These are phyloP conservation scores for Papilio dardanus DNA, from an alignment of 1,140 invertebrate species.

Conservation along the genomic window DNA sequence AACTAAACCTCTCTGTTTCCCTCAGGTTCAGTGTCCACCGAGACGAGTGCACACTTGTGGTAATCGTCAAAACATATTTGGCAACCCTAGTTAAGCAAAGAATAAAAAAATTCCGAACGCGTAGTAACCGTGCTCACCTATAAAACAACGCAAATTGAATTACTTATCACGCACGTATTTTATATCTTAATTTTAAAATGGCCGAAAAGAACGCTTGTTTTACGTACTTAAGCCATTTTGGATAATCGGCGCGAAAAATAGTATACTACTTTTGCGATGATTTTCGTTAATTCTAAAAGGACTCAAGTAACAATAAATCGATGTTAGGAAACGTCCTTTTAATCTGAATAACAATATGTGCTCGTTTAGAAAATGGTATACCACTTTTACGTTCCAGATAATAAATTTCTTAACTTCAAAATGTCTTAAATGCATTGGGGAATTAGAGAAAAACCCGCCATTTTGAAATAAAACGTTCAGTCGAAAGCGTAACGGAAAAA, in stretches of 20 bases:
- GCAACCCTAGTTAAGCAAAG: conserved; percentile 17
- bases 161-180: conserved; percentile 20
- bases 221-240: conserved; percentile 49
- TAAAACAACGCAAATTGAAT: conserved; percentile 44
- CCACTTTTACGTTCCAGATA: conserved; percentile 52
- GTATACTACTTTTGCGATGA: conserved; percentile 66
- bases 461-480: conserved; percentile 42
- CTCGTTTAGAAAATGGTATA: conserved; percentile 69
- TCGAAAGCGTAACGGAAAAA: conserved; percentile 51
- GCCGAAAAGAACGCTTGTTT: background rate
- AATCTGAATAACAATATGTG: conserved; percentile 36
- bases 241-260: conserved; percentile 48
- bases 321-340: conserved; percentile 51
- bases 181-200: conserved; percentile 36
- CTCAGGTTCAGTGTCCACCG: too few relatives aligned
- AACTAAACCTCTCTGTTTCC: too few relatives aligned
- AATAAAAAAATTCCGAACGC: conserved; percentile 30
- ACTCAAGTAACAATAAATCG: conserved; percentile 42
- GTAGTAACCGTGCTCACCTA: conserved; percentile 46
- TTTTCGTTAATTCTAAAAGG: conserved; percentile 45
- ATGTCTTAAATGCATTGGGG: conserved; percentile 46
- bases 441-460: conserved; percentile 34
- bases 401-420: conserved; percentile 41
- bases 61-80: too few relatives aligned
- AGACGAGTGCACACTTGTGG: too few relatives aligned